Conservation (phyloP, 1,140 invertebrate species). For the Rhopalosiphum padi region DNA sequence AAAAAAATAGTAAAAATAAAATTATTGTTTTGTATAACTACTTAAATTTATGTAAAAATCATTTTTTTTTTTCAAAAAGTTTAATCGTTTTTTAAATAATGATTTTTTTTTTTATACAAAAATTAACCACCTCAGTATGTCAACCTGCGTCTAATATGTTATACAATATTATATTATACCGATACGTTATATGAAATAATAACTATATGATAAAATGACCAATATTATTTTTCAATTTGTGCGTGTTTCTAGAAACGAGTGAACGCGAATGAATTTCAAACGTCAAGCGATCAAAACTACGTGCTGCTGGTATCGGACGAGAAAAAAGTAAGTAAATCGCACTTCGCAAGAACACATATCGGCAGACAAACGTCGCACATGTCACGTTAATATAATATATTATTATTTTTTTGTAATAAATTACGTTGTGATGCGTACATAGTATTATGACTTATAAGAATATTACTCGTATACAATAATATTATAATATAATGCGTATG, state of each 20-base stretch:
- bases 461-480: background rate
- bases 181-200: too few relatives aligned
- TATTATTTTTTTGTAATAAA: background rate
- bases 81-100: too few relatives aligned
- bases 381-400: background rate
- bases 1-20: too few relatives aligned
- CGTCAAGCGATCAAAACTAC: constrained; percentile 78
- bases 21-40: too few relatives aligned
- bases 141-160: too few relatives aligned
- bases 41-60: too few relatives aligned
- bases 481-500: too few relatives aligned
- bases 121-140: too few relatives aligned
- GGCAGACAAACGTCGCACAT: background rate
- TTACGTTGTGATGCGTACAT: background rate
- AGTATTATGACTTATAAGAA: background rate
- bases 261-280: constrained; percentile 76
- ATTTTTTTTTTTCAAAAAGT: too few relatives aligned
- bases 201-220: background rate
- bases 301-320: constrained; percentile 77
- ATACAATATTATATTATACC: background rate
- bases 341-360: background rate
- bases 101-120: too few relatives aligned
- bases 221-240: background rate
- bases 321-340: constrained; percentile 62
- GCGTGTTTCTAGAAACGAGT: constrained; percentile 71